Conservation (phyloP, 2,888 invertebrate species). For the Clostera curtula region DNA sequence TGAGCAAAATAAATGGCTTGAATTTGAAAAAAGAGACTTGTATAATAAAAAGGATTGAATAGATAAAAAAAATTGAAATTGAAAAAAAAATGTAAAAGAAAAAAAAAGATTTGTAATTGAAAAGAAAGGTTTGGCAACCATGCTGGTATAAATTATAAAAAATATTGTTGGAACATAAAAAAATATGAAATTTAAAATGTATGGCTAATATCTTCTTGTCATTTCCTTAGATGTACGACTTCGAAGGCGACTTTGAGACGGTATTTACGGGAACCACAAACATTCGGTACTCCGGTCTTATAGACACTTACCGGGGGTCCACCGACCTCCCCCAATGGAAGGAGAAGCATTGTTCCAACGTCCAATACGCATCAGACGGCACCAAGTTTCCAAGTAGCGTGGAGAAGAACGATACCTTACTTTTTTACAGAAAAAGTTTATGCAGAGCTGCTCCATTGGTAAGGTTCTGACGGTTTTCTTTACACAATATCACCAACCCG, state of each 20-base stretch:
- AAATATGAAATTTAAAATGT: neutral
- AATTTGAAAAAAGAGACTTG: too few species aligned
- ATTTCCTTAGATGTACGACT: conserved; percentile 87
- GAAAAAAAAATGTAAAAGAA: too few species aligned
- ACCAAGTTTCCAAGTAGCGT: conserved; percentile 87
- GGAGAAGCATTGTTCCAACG: conserved; percentile 83
- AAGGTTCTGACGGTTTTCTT: too few species aligned
- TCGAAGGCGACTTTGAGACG: conserved; percentile 85
- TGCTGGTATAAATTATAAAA: too few species aligned
- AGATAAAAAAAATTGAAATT: too few species aligned
- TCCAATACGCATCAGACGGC: conserved; percentile 87
- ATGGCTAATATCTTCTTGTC: too few species aligned
- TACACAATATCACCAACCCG: too few species aligned
- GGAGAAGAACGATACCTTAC: conserved; percentile 78
- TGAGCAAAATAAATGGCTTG: too few species aligned
- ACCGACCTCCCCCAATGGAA: conserved; percentile 85
- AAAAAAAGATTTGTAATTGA: too few species aligned
- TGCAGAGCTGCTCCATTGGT: conserved; percentile 89
- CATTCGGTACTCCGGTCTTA: conserved; percentile 77
- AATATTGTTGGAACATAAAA: too few species aligned
- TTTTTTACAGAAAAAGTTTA: conserved; percentile 89
- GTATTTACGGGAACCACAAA: conserved; percentile 82
- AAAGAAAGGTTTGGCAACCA: too few species aligned
- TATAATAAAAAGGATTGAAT: too few species aligned
- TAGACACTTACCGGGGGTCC: conserved; percentile 85